A percentile compares a stretch with the other conserved stretches of the same genome.
Evolutionary conservation across 2,797 vertebrate species (phyloP).

Genomic region (Cyprinella venusta): DNA sequence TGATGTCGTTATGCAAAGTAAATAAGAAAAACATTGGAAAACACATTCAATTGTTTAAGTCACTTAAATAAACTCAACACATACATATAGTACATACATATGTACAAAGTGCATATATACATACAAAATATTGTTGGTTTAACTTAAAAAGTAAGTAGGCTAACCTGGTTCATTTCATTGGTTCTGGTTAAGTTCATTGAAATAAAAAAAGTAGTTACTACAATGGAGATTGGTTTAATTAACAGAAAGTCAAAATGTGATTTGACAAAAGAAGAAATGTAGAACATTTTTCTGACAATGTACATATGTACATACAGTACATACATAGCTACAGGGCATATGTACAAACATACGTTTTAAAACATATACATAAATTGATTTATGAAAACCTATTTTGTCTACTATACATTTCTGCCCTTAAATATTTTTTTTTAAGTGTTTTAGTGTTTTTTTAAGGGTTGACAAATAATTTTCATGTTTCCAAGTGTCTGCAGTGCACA

Average conservation of each 20-base stretch:
- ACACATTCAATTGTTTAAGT: neutral
- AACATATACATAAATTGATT: neutral
- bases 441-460: neutral
- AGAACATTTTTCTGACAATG: too few species aligned
- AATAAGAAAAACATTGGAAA: neutral
- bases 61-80: neutral
- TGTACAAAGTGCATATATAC: too few species aligned
- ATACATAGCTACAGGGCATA: too few species aligned
- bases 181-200: too few species aligned
- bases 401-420: neutral
- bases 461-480: constrained; percentile 46
- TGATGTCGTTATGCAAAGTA: neutral
- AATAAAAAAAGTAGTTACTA: too few species aligned
- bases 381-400: neutral
- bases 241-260: too few species aligned
- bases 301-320: neutral
- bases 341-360: neutral
- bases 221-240: too few species aligned
- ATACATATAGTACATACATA: too few species aligned
- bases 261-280: too few species aligned
- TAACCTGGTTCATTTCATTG: too few species aligned
- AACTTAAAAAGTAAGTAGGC: too few species aligned
- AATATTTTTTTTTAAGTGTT: neutral
- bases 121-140: too few species aligned
- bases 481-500: constrained; percentile 63